Percentiles rank a stretch among this genome's conserved stretches.
These are phyloP conservation scores for Clinocottus analis DNA, from an alignment of 2,113 vertebrate species.

Conservation along the genomic window DNA sequence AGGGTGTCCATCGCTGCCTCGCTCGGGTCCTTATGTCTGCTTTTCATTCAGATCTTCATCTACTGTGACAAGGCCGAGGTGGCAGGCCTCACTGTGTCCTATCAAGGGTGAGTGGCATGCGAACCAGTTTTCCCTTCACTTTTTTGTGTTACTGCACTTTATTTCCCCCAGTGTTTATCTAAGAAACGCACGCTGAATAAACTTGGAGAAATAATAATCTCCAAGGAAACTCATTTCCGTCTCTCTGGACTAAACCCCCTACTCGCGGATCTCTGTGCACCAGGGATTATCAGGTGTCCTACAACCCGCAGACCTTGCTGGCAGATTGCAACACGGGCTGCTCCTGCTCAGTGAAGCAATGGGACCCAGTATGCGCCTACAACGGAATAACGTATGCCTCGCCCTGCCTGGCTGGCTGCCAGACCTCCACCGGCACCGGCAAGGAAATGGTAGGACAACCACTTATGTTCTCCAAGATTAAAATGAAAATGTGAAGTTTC, in stretches of 20 bases:
- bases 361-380: slow-evolving; percentile 94
- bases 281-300: slow-evolving; percentile 79
- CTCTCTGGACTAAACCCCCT: too few species aligned
- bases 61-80: slow-evolving; percentile 89
- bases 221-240: neutral
- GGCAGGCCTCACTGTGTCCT: slow-evolving; percentile 89
- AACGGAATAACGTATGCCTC: slow-evolving; percentile 92
- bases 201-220: neutral
- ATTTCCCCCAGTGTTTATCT: neutral
- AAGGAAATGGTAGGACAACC: slow-evolving; percentile 84
- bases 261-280: neutral
- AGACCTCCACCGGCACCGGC: slow-evolving; percentile 80
- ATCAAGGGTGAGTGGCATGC: slow-evolving; percentile 86
- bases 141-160: neutral
- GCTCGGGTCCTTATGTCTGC: slow-evolving; percentile 83
- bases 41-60: slow-evolving; percentile 84
- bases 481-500: too few species aligned
- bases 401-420: slow-evolving; percentile 93
- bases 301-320: slow-evolving; percentile 80
- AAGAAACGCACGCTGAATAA: neutral
- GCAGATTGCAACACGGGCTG: slow-evolving; percentile 91
- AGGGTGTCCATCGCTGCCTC: slow-evolving; percentile 81
- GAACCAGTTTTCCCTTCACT: slow-evolving; percentile 25
- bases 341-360: slow-evolving; percentile 87
- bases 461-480: neutral